Conservation (phyloP, 2,888 invertebrate genomes). For the Matsumyia berberina region DNA sequence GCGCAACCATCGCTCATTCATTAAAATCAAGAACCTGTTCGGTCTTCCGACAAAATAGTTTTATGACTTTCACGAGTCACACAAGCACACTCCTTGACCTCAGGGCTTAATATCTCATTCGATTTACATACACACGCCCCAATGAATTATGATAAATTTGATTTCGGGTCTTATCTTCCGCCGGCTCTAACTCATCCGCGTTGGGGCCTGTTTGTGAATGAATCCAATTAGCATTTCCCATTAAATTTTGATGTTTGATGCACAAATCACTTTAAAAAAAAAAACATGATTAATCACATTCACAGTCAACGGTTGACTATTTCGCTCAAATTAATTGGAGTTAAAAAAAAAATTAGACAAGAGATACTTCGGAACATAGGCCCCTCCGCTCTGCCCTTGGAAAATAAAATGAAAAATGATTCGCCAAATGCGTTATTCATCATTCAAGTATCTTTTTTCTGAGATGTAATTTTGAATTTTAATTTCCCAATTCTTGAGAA, state of each 20-base stretch:
- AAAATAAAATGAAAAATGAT: slow-evolving; percentile 60
- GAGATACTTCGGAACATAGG: neutral
- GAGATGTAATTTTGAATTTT: slow-evolving; percentile 56
- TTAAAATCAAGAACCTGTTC: slow-evolving; percentile 20
- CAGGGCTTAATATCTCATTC: neutral
- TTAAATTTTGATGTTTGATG: slow-evolving; percentile 34
- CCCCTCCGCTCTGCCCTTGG: neutral
- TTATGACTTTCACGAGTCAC: slow-evolving; percentile 4
- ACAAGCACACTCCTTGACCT: slow-evolving; percentile 29
- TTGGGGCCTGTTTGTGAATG: slow-evolving; percentile 32
- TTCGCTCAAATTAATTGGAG: slow-evolving; percentile 58
- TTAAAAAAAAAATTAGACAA: slow-evolving; percentile 9
- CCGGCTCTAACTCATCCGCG: slow-evolving; percentile 19
- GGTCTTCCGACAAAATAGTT: neutral
- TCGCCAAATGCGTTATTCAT: slow-evolving; percentile 65
- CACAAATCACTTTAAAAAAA: slow-evolving; percentile 47
- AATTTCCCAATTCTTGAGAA: slow-evolving; percentile 54
- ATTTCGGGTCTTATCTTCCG: neutral
- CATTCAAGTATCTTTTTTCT: slow-evolving; percentile 53
- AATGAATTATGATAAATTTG: neutral
- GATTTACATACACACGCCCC: neutral
- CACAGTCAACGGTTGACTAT: slow-evolving; percentile 29
- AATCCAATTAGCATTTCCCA: slow-evolving; percentile 60
- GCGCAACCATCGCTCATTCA: slow-evolving; percentile 12
- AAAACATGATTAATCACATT: slow-evolving; percentile 56